phyloP scores from a whole-genome alignment of 2,113 vertebrate genomes.

The Fregata magnificens region DNA sequence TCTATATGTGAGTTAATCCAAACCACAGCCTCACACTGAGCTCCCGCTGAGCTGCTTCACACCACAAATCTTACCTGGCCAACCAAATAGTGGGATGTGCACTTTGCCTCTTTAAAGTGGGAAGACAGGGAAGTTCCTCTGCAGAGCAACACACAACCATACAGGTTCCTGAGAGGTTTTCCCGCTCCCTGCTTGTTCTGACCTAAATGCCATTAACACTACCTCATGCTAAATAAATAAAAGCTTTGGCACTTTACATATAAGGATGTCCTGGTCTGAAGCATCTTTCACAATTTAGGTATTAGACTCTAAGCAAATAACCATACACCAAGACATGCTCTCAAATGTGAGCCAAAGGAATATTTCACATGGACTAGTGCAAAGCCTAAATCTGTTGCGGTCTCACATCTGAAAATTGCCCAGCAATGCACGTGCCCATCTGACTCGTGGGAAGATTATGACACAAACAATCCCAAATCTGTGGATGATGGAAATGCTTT shows the following conservation, averaged over 20 bases:
- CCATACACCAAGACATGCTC: background rate
- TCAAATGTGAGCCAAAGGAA: background rate
- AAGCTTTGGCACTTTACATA: background rate
- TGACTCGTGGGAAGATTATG: background rate
- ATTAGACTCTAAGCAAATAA: background rate
- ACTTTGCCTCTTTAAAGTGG: background rate
- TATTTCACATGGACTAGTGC: background rate
- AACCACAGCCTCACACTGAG: background rate
- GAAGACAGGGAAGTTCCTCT: background rate
- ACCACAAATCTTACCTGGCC: background rate
- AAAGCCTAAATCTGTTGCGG: background rate
- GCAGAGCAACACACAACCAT: background rate
- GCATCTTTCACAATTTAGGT: background rate
- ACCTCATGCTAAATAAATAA: background rate
- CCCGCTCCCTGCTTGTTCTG: background rate
- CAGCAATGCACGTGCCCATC: background rate
- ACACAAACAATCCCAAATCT: background rate
- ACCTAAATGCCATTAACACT: background rate
- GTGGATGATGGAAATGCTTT: background rate
- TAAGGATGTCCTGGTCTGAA: background rate
- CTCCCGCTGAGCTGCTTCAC: background rate
- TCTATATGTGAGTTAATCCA: background rate
- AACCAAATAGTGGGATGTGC: background rate
- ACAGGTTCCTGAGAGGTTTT: background rate
- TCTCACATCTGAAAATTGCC: background rate